These are phyloP conservation scores for Platyrinchus mystaceus DNA, from an alignment of 2,797 vertebrate species.

Conservation along the genomic window DNA sequence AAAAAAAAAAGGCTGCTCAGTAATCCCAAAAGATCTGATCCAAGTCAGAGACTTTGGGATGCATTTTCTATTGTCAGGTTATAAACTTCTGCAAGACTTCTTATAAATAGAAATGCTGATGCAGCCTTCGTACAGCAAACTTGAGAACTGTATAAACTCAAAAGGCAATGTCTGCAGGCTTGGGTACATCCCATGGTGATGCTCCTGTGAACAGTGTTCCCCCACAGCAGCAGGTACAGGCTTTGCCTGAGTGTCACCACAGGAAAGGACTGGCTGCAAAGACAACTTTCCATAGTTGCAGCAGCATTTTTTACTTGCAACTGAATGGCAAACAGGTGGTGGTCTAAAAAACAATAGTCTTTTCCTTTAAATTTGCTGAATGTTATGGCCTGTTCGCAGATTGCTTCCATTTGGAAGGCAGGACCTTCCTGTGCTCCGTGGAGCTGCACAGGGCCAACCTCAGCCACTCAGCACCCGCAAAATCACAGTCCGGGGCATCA, in stretches of 20 bases:
- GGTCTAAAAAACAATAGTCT: background rate
- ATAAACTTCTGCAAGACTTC: background rate
- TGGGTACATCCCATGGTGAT: background rate
- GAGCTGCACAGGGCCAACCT: background rate
- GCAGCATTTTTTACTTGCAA: background rate
- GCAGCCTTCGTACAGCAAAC: background rate
- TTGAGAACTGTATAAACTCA: background rate
- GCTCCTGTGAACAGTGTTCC: background rate
- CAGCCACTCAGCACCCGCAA: background rate
- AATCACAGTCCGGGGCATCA: background rate
- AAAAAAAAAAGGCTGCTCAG: slow-evolving; percentile 18
- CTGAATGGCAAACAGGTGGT: background rate
- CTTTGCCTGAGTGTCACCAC: background rate
- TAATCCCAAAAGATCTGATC: background rate
- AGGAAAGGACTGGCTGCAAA: background rate
- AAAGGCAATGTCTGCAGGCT: background rate
- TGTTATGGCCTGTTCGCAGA: background rate
- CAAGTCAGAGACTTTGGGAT: background rate
- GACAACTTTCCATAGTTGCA: background rate
- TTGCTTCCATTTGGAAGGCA: background rate
- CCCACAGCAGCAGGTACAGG: background rate
- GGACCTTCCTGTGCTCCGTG: background rate
- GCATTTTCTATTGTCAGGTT: slow-evolving; percentile 24
- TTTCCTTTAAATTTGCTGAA: background rate
- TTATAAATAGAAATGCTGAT: background rate